Percentiles rank a stretch among this genome's conserved stretches.
phyloP scores from a whole-genome alignment of 2,888 invertebrate species.

The Bellardia pandia region DNA sequence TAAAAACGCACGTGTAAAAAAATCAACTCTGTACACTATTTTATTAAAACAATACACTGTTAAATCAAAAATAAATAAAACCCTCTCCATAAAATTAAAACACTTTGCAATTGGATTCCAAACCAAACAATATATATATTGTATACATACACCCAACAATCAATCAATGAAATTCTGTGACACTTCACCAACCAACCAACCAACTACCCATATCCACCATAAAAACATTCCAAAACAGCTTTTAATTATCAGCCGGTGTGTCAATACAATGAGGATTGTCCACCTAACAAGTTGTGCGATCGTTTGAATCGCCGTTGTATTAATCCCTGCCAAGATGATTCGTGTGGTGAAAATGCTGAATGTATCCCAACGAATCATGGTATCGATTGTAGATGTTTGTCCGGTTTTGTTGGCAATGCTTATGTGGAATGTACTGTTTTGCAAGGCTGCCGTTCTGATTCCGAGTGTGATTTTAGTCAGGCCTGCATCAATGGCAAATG shows the following conservation, averaged over 20 bases:
- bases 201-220: conserved; percentile 37
- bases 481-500: conserved; percentile 92
- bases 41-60: conserved; percentile 38
- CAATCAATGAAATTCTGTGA: conserved; percentile 8
- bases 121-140: conserved; percentile 31
- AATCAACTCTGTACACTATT: conserved; percentile 45
- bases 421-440: conserved; percentile 89
- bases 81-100: conserved; percentile 31
- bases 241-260: conserved; percentile 87
- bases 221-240: conserved; percentile 79
- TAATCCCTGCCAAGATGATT: conserved; percentile 91
- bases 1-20: conserved; percentile 64
- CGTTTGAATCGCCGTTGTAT: conserved; percentile 93
- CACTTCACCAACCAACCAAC: conserved; percentile 50
- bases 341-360: conserved; percentile 92
- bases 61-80: conserved; percentile 37
- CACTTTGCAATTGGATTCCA: conserved; percentile 42
- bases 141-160: conserved; percentile 49
- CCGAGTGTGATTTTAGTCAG: conserved; percentile 89
- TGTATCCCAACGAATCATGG: conserved; percentile 91
- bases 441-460: conserved; percentile 89
- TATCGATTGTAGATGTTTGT: conserved; percentile 90
- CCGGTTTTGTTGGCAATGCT: conserved; percentile 91
- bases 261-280: conserved; percentile 96
- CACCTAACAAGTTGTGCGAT: conserved; percentile 93